phyloP scores from a whole-genome alignment of 2,797 vertebrate genomes.

The Danio choprae region DNA sequence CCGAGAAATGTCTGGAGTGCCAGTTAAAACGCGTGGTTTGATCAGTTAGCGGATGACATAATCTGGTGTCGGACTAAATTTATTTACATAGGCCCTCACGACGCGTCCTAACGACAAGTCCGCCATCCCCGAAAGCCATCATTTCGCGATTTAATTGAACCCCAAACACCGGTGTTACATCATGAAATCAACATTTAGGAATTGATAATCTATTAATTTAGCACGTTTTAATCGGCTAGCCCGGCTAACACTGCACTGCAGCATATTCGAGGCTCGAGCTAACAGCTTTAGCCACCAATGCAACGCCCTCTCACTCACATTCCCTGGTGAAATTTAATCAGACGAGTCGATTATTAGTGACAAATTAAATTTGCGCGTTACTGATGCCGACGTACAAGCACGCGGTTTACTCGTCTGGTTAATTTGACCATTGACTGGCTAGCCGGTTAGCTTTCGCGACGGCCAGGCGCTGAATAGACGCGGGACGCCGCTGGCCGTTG shows the following conservation, averaged over 20 bases:
- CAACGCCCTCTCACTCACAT: constrained; percentile 77
- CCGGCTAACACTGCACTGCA: constrained; percentile 55
- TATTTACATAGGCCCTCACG: constrained; percentile 36
- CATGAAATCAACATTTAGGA: neutral
- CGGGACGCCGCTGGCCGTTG: constrained; percentile 73
- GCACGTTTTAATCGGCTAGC: neutral
- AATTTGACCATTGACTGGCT: neutral
- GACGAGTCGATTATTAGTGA: neutral
- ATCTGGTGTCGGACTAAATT: neutral
- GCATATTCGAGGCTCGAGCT: constrained; percentile 21
- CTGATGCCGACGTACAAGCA: constrained; percentile 1
- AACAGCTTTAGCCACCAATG: constrained; percentile 52
- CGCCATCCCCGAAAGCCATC: neutral
- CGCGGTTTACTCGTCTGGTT: neutral
- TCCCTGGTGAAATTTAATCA: constrained; percentile 72
- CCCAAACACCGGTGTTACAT: neutral
- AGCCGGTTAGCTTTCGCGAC: constrained; percentile 53
- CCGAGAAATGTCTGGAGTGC: neutral
- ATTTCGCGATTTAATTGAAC: neutral
- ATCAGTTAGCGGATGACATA: neutral
- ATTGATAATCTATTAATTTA: neutral
- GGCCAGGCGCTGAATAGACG: constrained; percentile 61
- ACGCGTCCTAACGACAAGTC: constrained; percentile 17
- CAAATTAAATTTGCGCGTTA: neutral
- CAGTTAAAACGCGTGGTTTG: neutral